Evolutionary conservation across 1,140 invertebrate species (phyloP).

Genomic region (Drosophila tsacasi): DNA sequence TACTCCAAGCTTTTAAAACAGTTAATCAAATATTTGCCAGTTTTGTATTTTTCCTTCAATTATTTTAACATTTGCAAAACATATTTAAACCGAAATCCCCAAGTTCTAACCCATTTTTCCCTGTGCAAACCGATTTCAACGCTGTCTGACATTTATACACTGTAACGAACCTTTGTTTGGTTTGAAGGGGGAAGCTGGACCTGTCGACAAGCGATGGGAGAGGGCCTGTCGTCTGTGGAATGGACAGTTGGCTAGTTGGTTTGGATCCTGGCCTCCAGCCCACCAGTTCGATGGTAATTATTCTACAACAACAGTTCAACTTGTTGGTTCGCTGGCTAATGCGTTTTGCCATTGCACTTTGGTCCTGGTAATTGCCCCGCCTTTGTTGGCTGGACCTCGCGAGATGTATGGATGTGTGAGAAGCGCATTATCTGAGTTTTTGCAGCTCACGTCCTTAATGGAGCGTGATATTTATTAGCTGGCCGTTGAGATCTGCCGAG

Average conservation of each 20-base stretch:
- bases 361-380: slow-evolving; percentile 21
- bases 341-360: slow-evolving; percentile 56
- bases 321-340: slow-evolving; percentile 70
- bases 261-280: slow-evolving; percentile 24
- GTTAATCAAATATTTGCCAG: background rate
- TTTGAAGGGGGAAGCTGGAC: background rate
- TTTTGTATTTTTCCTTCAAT: too few species aligned
- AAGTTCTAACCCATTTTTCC: background rate
- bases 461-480: slow-evolving; percentile 48
- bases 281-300: slow-evolving; percentile 72
- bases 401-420: slow-evolving; percentile 49
- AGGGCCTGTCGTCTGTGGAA: slow-evolving; percentile 31
- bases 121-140: slow-evolving; percentile 18
- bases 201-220: slow-evolving; percentile 3
- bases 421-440: slow-evolving; percentile 58
- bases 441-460: slow-evolving; percentile 41
- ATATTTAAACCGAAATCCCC: accelerated
- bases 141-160: slow-evolving; percentile 31
- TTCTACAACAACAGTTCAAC: slow-evolving; percentile 64
- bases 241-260: slow-evolving; percentile 56
- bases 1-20: too few species aligned
- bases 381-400: slow-evolving; percentile 20
- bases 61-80: background rate
- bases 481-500: slow-evolving; percentile 21
- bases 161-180: slow-evolving; percentile 45